A percentile compares a stretch with the other conserved stretches of the same genome.
Conservation (phyloP, 2,113 vertebrate genomes). For the Coracopsis vasa region DNA sequence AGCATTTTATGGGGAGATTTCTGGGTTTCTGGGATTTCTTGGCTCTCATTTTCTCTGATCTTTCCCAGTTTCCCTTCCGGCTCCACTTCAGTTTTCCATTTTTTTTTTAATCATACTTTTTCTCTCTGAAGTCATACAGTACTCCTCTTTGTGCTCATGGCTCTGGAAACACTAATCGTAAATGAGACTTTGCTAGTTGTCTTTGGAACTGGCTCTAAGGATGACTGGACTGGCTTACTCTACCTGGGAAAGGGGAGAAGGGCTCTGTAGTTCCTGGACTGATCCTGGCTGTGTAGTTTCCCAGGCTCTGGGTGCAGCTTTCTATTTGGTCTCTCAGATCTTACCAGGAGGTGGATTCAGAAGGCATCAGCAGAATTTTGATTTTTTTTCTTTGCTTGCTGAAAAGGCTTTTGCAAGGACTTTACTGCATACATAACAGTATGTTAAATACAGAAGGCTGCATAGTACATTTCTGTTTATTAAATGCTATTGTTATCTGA, state of each 20-base stretch:
- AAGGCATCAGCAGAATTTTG: background rate
- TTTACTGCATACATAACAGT: background rate
- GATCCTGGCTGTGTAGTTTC: background rate
- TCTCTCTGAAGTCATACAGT: background rate
- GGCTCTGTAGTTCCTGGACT: background rate
- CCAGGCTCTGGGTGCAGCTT: background rate
- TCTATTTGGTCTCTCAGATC: accelerated
- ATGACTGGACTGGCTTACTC: background rate
- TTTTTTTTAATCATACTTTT: background rate
- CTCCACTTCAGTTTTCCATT: background rate
- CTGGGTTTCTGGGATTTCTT: background rate
- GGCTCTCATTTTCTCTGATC: background rate
- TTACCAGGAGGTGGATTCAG: background rate
- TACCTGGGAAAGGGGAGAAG: background rate
- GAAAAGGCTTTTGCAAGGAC: background rate
- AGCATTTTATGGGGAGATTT: background rate
- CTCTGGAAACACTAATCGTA: background rate
- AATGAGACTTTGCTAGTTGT: background rate
- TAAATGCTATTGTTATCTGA: background rate
- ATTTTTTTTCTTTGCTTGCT: background rate
- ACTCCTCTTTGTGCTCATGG: background rate
- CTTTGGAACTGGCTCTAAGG: background rate
- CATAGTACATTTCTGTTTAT: background rate
- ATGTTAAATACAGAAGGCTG: background rate
- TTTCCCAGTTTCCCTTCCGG: background rate